A percentile compares a stretch with the other conserved stretches of the same genome.
Conservation (phyloP, 2,113 vertebrate genomes). For the Xiphias gladius region DNA sequence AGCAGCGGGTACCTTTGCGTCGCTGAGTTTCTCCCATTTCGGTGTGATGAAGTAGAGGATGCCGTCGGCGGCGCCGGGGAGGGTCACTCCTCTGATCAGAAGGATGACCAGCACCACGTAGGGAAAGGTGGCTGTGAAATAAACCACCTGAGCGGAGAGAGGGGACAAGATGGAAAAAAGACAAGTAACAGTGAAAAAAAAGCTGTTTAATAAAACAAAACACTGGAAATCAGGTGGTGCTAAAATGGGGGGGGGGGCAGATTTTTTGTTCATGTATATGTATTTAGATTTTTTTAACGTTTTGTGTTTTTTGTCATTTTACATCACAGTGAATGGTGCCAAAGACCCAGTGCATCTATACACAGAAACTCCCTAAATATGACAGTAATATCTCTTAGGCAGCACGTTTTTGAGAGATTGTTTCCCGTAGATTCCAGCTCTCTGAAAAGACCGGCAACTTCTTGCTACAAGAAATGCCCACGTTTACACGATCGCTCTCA, state of each 20-base stretch:
- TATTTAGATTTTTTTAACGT: background rate
- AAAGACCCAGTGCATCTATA: background rate
- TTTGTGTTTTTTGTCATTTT: background rate
- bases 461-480: background rate
- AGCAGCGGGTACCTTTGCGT: constrained; percentile 89
- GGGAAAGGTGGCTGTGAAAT: constrained; percentile 97
- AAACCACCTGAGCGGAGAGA: constrained; percentile 90
- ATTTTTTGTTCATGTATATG: background rate
- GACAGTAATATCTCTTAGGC: no score
- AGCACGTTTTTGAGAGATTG: no score
- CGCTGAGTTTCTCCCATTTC: constrained; percentile 97
- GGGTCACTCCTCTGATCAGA: constrained; percentile 93
- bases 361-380: no score
- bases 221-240: background rate
- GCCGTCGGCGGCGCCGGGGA: constrained; percentile 93
- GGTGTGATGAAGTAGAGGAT: constrained; percentile 99
- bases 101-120: constrained; percentile 97
- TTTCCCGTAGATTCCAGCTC: no score
- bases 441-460: no score
- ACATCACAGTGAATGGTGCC: background rate
- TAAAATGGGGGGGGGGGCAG: no score
- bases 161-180: background rate
- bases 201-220: background rate
- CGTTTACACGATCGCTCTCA: background rate
- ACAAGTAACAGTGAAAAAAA: background rate